Evolutionary conservation across 2,888 invertebrate genomes (phyloP).

Genomic region (Pterostichus madidus): DNA sequence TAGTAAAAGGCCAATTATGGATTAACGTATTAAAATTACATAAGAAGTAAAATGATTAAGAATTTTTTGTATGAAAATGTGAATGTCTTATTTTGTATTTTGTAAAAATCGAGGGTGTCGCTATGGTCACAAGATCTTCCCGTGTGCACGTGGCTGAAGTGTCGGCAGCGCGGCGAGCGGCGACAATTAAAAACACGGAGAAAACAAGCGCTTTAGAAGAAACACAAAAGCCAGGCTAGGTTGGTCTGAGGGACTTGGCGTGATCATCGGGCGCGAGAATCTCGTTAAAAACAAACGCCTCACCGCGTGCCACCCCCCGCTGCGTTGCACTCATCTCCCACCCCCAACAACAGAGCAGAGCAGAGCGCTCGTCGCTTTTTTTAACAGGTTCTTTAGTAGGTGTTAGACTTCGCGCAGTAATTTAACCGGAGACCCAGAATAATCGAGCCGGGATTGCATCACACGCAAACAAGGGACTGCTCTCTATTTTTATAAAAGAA

Average conservation of each 20-base stretch:
- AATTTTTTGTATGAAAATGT: too few relatives aligned
- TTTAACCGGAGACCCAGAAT: conserved; percentile 55
- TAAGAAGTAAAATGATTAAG: too few relatives aligned
- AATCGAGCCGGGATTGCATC: conserved; percentile 45
- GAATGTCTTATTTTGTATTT: too few relatives aligned
- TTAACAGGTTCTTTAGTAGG: conserved; percentile 75
- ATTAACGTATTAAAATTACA: too few relatives aligned
- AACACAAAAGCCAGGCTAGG: conserved; percentile 59
- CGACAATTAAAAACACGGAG: conserved; percentile 65
- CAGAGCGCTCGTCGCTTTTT: conserved; percentile 68
- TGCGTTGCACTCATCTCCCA: conserved; percentile 68
- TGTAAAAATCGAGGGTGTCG: too few relatives aligned
- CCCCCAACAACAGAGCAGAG: conserved; percentile 70
- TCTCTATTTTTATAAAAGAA: neutral
- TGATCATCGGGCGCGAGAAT: conserved; percentile 70
- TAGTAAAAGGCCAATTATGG: too few relatives aligned
- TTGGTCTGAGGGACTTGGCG: neutral
- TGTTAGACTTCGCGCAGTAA: conserved; percentile 71
- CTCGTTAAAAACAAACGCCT: conserved; percentile 77
- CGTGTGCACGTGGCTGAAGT: conserved; percentile 11
- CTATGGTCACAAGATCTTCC: neutral
- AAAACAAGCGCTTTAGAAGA: conserved; percentile 66
- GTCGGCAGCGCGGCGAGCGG: conserved; percentile 12
- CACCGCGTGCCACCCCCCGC: conserved; percentile 38
- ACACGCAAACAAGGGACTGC: conserved; percentile 25